Conservation (phyloP, 2,797 vertebrate species). For the Pithecia hirsuta region DNA sequence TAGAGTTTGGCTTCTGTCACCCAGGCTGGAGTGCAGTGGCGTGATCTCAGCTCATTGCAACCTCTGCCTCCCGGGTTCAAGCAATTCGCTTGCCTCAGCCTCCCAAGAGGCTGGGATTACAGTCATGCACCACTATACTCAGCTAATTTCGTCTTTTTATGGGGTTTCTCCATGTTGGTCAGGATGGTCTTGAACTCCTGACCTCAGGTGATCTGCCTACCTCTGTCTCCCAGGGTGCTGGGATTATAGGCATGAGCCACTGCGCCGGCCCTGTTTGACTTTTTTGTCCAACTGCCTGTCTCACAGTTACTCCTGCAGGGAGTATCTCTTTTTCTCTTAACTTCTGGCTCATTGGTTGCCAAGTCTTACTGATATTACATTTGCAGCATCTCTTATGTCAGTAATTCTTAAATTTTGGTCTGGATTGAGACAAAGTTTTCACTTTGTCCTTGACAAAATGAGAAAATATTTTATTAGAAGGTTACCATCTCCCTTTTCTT, state of each 20-base stretch:
- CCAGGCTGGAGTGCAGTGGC: not conserved
- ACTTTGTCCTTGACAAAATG: constrained; percentile 1
- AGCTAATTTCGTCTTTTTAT: not conserved
- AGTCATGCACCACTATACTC: not conserved
- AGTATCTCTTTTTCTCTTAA: not conserved
- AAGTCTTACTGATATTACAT: not conserved
- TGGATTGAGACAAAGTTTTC: constrained; percentile 48
- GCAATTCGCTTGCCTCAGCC: not conserved
- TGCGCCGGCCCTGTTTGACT: not conserved
- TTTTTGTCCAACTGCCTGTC: not conserved
- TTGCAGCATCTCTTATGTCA: not conserved
- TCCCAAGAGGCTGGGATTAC: not conserved
- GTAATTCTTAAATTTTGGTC: not conserved
- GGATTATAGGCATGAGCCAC: not conserved
- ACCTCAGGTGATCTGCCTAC: not conserved
- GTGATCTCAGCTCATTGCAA: not conserved
- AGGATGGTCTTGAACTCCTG: not conserved
- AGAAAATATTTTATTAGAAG: constrained; percentile 1
- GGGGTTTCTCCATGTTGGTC: not conserved
- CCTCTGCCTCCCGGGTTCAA: not conserved
- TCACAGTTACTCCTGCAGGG: accelerated
- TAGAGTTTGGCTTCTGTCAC: not conserved
- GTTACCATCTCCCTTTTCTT: not conserved
- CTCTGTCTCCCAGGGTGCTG: not conserved
- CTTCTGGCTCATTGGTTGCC: not conserved